These are phyloP conservation scores for Zophobas atratus DNA, from an alignment of 1,140 invertebrate genomes.

Conservation along the genomic window DNA sequence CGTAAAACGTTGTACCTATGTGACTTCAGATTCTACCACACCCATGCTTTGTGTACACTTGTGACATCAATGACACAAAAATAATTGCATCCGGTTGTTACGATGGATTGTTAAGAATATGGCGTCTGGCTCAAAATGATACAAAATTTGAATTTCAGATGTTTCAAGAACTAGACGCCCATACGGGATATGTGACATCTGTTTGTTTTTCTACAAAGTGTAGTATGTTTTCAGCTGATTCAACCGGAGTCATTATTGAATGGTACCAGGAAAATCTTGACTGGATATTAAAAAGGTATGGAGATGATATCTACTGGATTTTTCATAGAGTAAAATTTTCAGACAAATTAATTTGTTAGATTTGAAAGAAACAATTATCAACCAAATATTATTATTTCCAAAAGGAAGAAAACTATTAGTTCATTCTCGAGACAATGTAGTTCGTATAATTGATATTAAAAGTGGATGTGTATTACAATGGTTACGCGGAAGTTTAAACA, in stretches of 20 bases:
- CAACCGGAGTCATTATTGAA: constrained; percentile 60
- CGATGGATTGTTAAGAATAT: constrained; percentile 62
- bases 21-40: constrained; percentile 61
- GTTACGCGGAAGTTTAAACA: constrained; percentile 56
- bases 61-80: constrained; percentile 59
- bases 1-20: constrained; percentile 6
- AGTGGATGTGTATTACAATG: constrained; percentile 55
- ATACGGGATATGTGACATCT: constrained; percentile 62
- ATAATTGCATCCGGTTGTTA: constrained; percentile 63
- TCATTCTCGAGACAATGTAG: constrained; percentile 61
- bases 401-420: constrained; percentile 60
- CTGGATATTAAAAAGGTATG: constrained; percentile 54
- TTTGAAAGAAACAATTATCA: constrained; percentile 61
- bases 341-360: constrained; percentile 59
- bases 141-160: constrained; percentile 52
- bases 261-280: constrained; percentile 57
- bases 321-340: constrained; percentile 47
- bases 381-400: constrained; percentile 62
- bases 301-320: constrained; percentile 48
- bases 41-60: constrained; percentile 62
- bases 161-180: constrained; percentile 60
- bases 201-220: constrained; percentile 59
- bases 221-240: constrained; percentile 61
- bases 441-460: constrained; percentile 60
- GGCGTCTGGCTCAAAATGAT: constrained; percentile 48